phyloP scores from a whole-genome alignment of 2,113 vertebrate genomes.

The Scatophagus argus region DNA sequence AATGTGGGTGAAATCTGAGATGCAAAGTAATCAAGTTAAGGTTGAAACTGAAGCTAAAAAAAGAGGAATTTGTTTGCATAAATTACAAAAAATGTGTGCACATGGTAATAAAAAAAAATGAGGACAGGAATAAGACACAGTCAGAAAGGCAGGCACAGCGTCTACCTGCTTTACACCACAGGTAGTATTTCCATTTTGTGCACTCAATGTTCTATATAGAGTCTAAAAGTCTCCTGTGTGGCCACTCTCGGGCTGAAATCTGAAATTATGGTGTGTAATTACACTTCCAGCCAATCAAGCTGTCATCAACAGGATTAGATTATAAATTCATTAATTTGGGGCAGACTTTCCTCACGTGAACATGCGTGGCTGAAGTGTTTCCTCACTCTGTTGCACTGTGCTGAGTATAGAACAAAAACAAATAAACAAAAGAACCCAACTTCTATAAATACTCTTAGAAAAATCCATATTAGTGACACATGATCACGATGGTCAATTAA shows the following conservation, averaged over 20 bases:
- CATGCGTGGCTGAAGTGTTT: background rate
- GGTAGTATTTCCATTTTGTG: background rate
- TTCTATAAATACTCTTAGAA: conserved; percentile 72
- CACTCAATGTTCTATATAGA: background rate
- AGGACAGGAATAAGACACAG: background rate
- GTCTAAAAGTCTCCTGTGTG: background rate
- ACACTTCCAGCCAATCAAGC: conserved; percentile 16
- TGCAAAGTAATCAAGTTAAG: background rate
- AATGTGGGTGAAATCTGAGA: background rate
- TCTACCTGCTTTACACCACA: conserved; percentile 9
- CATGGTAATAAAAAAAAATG: background rate
- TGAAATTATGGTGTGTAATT: background rate
- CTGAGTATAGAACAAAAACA: conserved; percentile 6
- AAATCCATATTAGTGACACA: conserved; percentile 49
- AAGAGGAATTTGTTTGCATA: conserved; percentile 2
- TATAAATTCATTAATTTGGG: conserved; percentile 17
- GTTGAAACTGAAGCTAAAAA: background rate
- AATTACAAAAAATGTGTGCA: background rate
- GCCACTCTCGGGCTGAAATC: conserved; percentile 32
- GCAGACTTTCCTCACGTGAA: conserved; percentile 23
- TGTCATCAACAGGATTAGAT: background rate
- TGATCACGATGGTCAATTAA: conserved; percentile 5
- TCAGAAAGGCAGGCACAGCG: background rate
- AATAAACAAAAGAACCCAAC: background rate
- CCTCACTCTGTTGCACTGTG: background rate